Evolutionary conservation across 2,113 vertebrate species (phyloP).

Genomic region (Neodontobutis hainanensis): DNA sequence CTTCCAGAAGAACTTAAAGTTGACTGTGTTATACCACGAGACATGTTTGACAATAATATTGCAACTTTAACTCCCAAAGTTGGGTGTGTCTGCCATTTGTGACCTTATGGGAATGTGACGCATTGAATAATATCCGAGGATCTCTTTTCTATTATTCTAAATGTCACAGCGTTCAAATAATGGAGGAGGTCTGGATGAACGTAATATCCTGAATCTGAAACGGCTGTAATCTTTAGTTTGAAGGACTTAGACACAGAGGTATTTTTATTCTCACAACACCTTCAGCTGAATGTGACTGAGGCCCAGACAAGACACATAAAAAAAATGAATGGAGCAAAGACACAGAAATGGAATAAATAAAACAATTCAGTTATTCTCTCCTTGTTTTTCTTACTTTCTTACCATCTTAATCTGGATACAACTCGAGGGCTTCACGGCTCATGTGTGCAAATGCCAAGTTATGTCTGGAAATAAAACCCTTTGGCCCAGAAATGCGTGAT

Average conservation of each 20-base stretch:
- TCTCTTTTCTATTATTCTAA: not conserved
- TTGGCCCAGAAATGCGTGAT: not conserved
- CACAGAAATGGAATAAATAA: too few relatives aligned
- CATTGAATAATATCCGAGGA: not conserved
- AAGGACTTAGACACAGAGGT: not conserved
- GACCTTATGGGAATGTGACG: not conserved
- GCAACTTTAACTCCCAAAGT: not conserved
- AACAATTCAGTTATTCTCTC: too few relatives aligned
- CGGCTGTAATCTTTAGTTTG: not conserved
- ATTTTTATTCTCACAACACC: not conserved
- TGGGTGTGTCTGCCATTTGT: not conserved
- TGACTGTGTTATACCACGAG: too few relatives aligned
- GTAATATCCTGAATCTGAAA: not conserved
- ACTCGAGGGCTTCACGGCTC: too few relatives aligned
- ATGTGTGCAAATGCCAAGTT: too few relatives aligned
- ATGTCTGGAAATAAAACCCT: too few relatives aligned
- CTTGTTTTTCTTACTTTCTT: too few relatives aligned
- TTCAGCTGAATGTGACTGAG: not conserved
- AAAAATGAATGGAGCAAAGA: constrained; percentile 22
- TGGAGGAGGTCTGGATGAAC: not conserved
- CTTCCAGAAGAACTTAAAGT: too few relatives aligned
- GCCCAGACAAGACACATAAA: constrained; percentile 22
- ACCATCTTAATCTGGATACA: too few relatives aligned
- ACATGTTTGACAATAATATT: too few relatives aligned
- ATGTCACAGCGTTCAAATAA: constrained; percentile 2